Evolutionary conservation across 2,888 invertebrate species (phyloP).

Genomic region (Chloroclystis v-ata): DNA sequence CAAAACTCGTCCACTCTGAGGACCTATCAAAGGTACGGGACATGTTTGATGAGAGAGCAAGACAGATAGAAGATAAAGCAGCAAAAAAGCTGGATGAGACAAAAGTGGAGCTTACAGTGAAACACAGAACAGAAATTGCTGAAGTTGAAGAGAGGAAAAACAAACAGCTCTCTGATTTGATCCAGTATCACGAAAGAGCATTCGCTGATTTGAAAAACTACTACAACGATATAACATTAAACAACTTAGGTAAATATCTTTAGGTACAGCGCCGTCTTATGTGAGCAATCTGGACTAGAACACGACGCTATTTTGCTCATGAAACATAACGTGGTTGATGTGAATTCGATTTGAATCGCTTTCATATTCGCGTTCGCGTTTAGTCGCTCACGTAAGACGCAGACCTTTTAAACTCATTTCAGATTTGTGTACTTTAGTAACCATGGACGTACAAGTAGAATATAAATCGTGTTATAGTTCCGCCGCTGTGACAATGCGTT

Average conservation of each 20-base stretch:
- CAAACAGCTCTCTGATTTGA: conserved; percentile 88
- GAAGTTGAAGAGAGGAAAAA: conserved; percentile 96
- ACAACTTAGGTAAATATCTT: conserved; percentile 91
- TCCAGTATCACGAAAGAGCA: conserved; percentile 88
- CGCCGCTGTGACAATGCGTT: too few species aligned
- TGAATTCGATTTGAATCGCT: too few species aligned
- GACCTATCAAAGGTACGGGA: conserved; percentile 81
- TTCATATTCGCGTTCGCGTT: too few species aligned
- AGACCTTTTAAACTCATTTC: too few species aligned
- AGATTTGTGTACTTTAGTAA: too few species aligned
- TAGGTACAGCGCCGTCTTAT: too few species aligned
- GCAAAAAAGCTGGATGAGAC: conserved; percentile 86
- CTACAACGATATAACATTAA: conserved; percentile 95
- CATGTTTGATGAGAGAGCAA: conserved; percentile 68
- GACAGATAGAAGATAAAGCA: conserved; percentile 77
- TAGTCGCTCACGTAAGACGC: too few species aligned
- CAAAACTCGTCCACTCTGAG: conserved; percentile 86
- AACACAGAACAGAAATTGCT: conserved; percentile 88
- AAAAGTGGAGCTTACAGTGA: conserved; percentile 83
- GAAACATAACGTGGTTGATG: too few species aligned
- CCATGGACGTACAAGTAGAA: too few species aligned
- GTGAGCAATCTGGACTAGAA: too few species aligned
- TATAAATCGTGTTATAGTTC: too few species aligned
- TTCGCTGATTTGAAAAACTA: conserved; percentile 95
- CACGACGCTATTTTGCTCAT: conserved; percentile 8